These are phyloP conservation scores for Eleginops maclovinus DNA, from an alignment of 2,113 vertebrate genomes.

Conservation along the genomic window DNA sequence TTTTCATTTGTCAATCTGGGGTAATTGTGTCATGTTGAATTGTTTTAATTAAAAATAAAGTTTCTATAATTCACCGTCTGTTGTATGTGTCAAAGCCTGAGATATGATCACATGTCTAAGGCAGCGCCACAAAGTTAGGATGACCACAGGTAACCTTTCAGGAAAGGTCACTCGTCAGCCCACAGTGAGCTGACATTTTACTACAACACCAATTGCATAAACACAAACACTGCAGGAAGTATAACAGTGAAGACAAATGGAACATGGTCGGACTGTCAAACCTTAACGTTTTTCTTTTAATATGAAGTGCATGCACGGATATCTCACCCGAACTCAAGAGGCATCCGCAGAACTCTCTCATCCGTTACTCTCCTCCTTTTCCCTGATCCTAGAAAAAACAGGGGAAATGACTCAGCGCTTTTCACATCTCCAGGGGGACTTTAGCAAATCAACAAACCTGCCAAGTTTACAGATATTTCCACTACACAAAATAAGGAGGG, in stretches of 20 bases:
- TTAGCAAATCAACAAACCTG: constrained; percentile 24
- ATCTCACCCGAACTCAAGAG: constrained; percentile 92
- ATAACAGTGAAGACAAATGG: constrained; percentile 14
- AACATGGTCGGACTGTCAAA: constrained; percentile 25
- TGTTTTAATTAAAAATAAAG: too few relatives aligned
- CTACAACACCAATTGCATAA: constrained; percentile 27
- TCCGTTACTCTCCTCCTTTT: constrained; percentile 91
- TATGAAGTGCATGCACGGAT: constrained; percentile 19
- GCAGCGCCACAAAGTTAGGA: constrained; percentile 38
- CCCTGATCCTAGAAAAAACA: constrained; percentile 80
- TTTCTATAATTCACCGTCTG: not conserved
- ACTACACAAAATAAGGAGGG: not conserved
- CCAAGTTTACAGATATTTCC: constrained; percentile 22
- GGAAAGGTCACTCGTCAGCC: constrained; percentile 45
- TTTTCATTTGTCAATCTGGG: too few relatives aligned
- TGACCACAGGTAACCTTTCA: constrained; percentile 28
- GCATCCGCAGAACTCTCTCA: constrained; percentile 88
- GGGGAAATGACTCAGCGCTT: constrained; percentile 37
- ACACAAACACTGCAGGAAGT: constrained; percentile 33
- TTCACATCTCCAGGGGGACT: constrained; percentile 12
- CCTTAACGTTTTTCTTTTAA: constrained; percentile 9
- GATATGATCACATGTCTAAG: not conserved
- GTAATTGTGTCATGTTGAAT: too few relatives aligned
- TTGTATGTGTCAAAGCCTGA: not conserved
- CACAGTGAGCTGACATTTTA: constrained; percentile 51